Evolutionary conservation across 1,140 invertebrate genomes (phyloP).

Genomic region (Hetaerina americana): DNA sequence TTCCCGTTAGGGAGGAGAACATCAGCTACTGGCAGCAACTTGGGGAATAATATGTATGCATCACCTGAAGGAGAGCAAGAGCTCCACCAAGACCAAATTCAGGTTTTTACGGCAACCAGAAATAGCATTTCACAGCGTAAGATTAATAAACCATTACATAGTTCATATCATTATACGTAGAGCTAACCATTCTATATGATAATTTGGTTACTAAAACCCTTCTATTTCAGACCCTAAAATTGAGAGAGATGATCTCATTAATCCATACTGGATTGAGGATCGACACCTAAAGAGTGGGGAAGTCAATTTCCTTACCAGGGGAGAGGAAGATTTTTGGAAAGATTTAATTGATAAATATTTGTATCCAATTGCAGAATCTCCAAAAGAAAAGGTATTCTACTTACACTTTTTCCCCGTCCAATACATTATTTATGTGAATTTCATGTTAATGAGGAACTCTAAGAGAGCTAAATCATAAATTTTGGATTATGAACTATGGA

Average conservation of each 20-base stretch:
- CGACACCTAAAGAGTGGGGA: slow-evolving; percentile 43
- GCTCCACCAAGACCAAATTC: no score
- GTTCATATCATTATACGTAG: no score
- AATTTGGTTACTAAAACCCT: no score
- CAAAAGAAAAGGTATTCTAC: slow-evolving; percentile 32
- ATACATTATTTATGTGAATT: slow-evolving; percentile 5
- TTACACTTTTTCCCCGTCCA: slow-evolving; percentile 13
- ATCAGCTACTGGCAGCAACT: no score
- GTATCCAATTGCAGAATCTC: slow-evolving; percentile 49
- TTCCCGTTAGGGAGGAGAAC: no score
- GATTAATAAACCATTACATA: no score
- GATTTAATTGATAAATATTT: slow-evolving; percentile 59
- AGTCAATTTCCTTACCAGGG: slow-evolving; percentile 41
- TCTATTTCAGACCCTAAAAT: not conserved
- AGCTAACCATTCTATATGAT: no score
- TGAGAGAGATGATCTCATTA: slow-evolving; percentile 18
- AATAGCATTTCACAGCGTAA: no score
- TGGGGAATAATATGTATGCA: no score
- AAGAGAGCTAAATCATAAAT: not conserved
- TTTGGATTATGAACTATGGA: not conserved
- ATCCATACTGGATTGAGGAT: slow-evolving; percentile 60
- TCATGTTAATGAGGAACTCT: slow-evolving; percentile 13
- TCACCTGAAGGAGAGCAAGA: no score
- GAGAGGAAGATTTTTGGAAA: slow-evolving; percentile 59
- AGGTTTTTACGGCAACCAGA: no score